Base-by-base conservation (phyloP, 2,888 invertebrate genomes). In the Ditylenchus weischeri region DNA sequence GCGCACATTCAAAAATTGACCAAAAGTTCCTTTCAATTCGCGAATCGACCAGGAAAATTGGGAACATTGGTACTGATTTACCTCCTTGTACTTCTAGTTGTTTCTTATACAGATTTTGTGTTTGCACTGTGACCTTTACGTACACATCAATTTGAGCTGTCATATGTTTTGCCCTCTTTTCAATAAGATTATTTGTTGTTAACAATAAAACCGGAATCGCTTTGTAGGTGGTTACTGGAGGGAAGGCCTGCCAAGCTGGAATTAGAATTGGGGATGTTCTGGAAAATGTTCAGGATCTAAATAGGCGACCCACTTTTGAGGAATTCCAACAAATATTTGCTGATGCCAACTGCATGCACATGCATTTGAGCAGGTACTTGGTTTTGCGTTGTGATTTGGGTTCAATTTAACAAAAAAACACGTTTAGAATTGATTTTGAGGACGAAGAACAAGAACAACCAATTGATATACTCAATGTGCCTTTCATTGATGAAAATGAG, bases 221-320 rank as follows among this genome's bases (percentile, higher is more conserved):
- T 54, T 54, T 54, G 57, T 21, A 59, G 59, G 13, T 59, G 15
- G 59, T 59, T 15, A 59, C 35, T 21, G 35, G 35, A 21, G 59
- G 59, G 10, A 59, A 59, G 35, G 59, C 59, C 8, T 23, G 13
- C 43, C 10, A 11, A 10, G 36, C 59, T 19, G 59, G 59, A 19
- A 19, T 59, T 13, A 23, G 29, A 38, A 35, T 59, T 36, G 59
- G 59, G 11, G 59, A 59, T 38, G 35, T 59, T 35, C 11, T 59
- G 21, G 59, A 59, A 38, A 36, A 35, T 38, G 35, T 59, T 36
- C 43, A 38, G 54, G n/a, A 54, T 10, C 21, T 21, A 29, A 21
- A 23, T 21, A 29, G 54, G 10, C 11, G 54, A n/a, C 54, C 54
- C 29, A 23, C 54, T 21, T 29, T 54, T 18, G 54, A 54, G 10